Evolutionary conservation across 2,888 invertebrate genomes (phyloP).

Genomic region (Tenthredo scrophulariae): DNA sequence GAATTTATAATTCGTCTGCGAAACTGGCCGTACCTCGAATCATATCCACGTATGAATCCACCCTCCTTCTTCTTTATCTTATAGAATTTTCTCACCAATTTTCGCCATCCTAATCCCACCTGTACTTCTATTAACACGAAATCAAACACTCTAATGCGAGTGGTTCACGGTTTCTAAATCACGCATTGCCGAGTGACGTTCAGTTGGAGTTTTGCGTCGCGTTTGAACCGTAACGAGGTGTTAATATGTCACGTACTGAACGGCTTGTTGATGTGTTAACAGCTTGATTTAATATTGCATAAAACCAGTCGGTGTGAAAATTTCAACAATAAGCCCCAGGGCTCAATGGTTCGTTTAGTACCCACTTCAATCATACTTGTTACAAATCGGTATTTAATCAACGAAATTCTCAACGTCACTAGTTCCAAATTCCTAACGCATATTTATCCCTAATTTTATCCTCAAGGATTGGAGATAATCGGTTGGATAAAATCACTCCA

Average conservation of each 20-base stretch:
- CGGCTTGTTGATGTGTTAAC: slow-evolving; percentile 17
- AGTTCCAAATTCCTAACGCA: background rate
- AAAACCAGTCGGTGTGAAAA: background rate
- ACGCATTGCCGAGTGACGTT: slow-evolving; percentile 64
- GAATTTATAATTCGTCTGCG: background rate
- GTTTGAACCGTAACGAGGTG: slow-evolving; percentile 69
- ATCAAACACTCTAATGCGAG: background rate
- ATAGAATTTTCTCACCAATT: background rate
- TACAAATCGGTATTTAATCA: background rate
- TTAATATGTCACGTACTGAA: slow-evolving; percentile 62
- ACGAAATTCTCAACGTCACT: background rate
- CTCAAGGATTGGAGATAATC: background rate
- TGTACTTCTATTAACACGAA: background rate
- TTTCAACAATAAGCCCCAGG: background rate
- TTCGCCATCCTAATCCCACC: background rate
- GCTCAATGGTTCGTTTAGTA: background rate
- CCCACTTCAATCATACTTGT: background rate
- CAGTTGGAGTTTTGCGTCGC: slow-evolving; percentile 67
- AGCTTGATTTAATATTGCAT: slow-evolving; percentile 21
- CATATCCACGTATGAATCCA: no score
- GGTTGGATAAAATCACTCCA: slow-evolving; percentile 13
- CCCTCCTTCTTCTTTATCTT: background rate
- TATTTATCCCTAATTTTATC: background rate
- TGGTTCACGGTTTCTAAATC: background rate
- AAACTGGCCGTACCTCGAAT: no score